Evolutionary conservation across 2,797 vertebrate genomes (phyloP).

Genomic region (Oreochromis mossambicus): DNA sequence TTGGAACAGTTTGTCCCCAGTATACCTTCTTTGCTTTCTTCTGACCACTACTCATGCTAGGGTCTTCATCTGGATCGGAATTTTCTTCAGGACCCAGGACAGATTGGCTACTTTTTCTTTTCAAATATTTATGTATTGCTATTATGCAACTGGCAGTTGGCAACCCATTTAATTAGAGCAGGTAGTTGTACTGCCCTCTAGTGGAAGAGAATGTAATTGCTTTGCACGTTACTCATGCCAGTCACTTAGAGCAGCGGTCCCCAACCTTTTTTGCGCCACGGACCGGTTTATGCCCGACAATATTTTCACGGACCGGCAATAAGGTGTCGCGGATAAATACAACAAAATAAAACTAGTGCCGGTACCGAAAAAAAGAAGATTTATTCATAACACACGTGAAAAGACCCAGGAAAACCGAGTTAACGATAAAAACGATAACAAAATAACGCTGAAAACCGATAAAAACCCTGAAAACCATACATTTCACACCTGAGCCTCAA

Average conservation of each 20-base stretch:
- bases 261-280: too few species aligned
- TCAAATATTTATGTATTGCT: neutral
- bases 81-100: neutral
- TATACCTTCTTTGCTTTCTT: neutral
- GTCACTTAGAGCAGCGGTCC: neutral
- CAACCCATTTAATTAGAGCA: neutral
- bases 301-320: too few species aligned
- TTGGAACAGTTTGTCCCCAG: neutral
- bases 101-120: neutral
- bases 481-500: too few species aligned
- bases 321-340: too few species aligned
- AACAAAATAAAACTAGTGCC: too few species aligned
- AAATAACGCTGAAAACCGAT: too few species aligned
- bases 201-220: neutral
- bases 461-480: too few species aligned
- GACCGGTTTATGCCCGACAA: too few species aligned
- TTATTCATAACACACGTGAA: too few species aligned
- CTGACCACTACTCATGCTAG: neutral
- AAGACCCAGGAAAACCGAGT: too few species aligned
- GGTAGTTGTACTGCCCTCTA: neutral
- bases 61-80: neutral
- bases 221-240: neutral
- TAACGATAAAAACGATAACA: too few species aligned
- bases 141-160: neutral
- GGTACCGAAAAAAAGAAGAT: too few species aligned